Evolutionary conservation across 2,113 vertebrate genomes (phyloP).

Genomic region (Leuciscus idus): DNA sequence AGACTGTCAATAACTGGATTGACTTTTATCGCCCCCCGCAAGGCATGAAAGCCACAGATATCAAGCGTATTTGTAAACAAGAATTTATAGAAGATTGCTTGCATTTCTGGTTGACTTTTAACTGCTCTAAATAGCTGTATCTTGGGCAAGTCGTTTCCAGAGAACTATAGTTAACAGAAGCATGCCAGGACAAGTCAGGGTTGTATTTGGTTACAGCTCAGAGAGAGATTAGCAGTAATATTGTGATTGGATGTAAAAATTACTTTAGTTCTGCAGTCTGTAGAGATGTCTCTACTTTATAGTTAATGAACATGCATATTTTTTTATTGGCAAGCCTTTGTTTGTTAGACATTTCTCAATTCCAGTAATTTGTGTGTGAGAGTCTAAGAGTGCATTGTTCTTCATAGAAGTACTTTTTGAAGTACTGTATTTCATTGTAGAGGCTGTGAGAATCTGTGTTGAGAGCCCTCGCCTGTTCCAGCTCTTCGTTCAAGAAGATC

Average conservation of each 20-base stretch:
- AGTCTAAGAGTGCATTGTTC: slow-evolving; percentile 3
- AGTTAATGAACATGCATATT: not conserved
- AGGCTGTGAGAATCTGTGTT: slow-evolving; percentile 4
- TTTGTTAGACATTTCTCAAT: not conserved
- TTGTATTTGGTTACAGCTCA: slow-evolving; percentile 14
- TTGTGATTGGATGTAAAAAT: not conserved
- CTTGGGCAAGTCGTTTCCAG: not conserved
- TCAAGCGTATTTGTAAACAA: slow-evolving; percentile 19
- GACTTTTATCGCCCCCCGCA: slow-evolving; percentile 3
- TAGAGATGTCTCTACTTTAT: not conserved
- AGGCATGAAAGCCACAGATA: slow-evolving; percentile 18
- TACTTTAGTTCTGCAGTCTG: not conserved
- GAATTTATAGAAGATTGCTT: not conserved
- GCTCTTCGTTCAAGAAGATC: slow-evolving; percentile 23
- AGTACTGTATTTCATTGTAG: slow-evolving; percentile 3
- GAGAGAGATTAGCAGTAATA: not conserved
- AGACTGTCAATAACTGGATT: slow-evolving; percentile 42
- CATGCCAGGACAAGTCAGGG: not conserved
- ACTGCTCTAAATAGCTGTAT: slow-evolving; percentile 3
- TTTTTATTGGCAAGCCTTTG: not conserved
- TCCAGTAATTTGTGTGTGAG: not conserved
- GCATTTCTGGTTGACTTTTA: slow-evolving; percentile 1
- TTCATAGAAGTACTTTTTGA: slow-evolving; percentile 8
- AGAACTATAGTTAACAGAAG: slow-evolving; percentile 12
- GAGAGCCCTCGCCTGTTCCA: not conserved